Percentiles rank a stretch among this genome's conserved stretches.
These are phyloP conservation scores for Oreotragus oreotragus DNA, from an alignment of 2,113 vertebrate genomes.

Conservation along the genomic window DNA sequence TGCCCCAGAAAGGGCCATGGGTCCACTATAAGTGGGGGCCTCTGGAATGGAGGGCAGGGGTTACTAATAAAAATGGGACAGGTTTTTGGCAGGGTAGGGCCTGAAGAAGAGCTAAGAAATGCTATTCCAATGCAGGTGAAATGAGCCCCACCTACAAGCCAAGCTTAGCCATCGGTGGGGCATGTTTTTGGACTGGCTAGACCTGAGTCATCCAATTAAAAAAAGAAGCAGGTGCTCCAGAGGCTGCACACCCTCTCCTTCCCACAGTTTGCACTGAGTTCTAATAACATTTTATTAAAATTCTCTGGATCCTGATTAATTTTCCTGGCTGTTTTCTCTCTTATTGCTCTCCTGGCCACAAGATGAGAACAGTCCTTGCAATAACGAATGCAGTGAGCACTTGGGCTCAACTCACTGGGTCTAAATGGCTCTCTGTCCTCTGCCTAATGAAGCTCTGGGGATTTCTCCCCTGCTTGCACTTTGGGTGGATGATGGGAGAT, in stretches of 20 bases:
- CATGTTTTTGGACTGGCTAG: not conserved
- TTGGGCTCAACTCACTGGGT: conserved; percentile 27
- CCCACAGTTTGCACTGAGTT: conserved; percentile 26
- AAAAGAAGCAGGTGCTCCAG: not conserved
- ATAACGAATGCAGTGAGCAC: conserved; percentile 9
- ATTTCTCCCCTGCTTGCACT: not conserved
- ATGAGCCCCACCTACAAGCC: not conserved
- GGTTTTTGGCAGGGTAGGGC: no score
- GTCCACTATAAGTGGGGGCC: not conserved
- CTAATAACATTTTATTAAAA: conserved; percentile 69
- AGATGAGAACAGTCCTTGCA: conserved; percentile 9
- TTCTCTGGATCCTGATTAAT: conserved; percentile 64
- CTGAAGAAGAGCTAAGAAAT: not conserved
- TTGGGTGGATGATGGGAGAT: not conserved
- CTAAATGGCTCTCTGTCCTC: conserved; percentile 1
- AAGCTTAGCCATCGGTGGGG: not conserved
- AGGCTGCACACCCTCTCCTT: not conserved
- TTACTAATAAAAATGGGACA: not conserved
- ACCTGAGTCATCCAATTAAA: conserved; percentile 41
- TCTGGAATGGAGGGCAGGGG: not conserved
- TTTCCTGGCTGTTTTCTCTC: conserved; percentile 47
- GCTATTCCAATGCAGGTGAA: not conserved
- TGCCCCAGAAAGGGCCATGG: not conserved
- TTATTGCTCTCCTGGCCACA: conserved; percentile 44
- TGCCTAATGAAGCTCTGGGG: conserved; percentile 21